phyloP scores from a whole-genome alignment of 2,797 vertebrate species.

The Urocyon cinereoargenteus region DNA sequence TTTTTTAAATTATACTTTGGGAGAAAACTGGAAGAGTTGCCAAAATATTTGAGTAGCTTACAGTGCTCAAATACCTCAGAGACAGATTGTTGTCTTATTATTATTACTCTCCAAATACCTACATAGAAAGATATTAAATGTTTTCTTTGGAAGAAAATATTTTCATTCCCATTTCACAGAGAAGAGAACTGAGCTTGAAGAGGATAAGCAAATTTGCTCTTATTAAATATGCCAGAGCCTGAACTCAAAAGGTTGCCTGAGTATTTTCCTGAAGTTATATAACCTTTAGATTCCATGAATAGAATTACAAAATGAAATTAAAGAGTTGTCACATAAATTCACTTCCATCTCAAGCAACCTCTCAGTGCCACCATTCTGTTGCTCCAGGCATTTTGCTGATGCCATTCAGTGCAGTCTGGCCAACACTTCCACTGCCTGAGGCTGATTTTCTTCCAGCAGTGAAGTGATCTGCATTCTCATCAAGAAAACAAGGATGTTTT shows the following conservation, averaged over 20 bases:
- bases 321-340: constrained; percentile 15
- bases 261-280: constrained; percentile 17
- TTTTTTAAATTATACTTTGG: constrained; percentile 16
- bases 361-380: neutral
- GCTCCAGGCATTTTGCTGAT: constrained; percentile 32
- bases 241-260: neutral
- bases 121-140: neutral
- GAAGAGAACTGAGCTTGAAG: neutral
- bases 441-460: neutral
- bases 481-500: neutral
- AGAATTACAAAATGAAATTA: constrained; percentile 66
- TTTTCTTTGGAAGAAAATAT: constrained; percentile 8
- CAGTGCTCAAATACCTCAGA: neutral
- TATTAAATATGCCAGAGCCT: constrained; percentile 25
- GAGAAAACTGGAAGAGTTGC: constrained; percentile 42
- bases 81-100: neutral
- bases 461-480: constrained; percentile 42
- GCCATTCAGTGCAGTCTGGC: neutral
- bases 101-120: neutral
- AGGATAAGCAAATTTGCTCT: constrained; percentile 23
- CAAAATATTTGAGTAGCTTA: constrained; percentile 34
- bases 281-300: neutral
- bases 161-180: constrained; percentile 37
- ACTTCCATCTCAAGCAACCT: constrained; percentile 12
- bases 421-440: neutral